These are phyloP conservation scores for Drosophila nebulosa DNA, from an alignment of 1,140 invertebrate species.

Conservation along the genomic window DNA sequence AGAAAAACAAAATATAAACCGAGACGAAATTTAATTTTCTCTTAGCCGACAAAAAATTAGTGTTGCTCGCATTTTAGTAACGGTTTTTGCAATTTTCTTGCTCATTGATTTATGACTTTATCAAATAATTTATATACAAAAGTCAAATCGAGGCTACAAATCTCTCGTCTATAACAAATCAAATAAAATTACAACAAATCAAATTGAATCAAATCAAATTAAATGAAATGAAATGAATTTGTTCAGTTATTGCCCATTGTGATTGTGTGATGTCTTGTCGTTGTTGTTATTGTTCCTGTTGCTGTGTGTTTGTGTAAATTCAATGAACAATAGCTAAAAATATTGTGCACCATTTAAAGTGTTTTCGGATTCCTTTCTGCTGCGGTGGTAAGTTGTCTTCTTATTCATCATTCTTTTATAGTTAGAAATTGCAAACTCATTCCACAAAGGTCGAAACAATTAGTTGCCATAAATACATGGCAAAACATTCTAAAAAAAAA, in stretches of 20 bases:
- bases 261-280: not conserved
- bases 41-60: slow-evolving; percentile 38
- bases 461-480: not conserved
- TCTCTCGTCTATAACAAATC: slow-evolving; percentile 60
- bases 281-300: too few relatives aligned
- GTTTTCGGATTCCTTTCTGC: not conserved
- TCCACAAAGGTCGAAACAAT: not conserved
- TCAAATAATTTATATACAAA: slow-evolving; percentile 49
- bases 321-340: not conserved
- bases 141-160: slow-evolving; percentile 40
- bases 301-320: not conserved
- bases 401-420: not conserved
- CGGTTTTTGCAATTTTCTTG: slow-evolving; percentile 25
- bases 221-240: slow-evolving; percentile 61
- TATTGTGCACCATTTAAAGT: not conserved
- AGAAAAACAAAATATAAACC: slow-evolving; percentile 23
- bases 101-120: slow-evolving; percentile 18
- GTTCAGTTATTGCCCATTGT: slow-evolving; percentile 32
- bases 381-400: not conserved
- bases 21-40: slow-evolving; percentile 12
- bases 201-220: slow-evolving; percentile 44
- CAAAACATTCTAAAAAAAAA: not conserved
- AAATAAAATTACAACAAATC: slow-evolving; percentile 64
- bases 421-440: not conserved
- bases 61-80: slow-evolving; percentile 50